phyloP scores from a whole-genome alignment of 37 sponge, comb jelly and placozoan species.

The Axinella damicornis region DNA sequence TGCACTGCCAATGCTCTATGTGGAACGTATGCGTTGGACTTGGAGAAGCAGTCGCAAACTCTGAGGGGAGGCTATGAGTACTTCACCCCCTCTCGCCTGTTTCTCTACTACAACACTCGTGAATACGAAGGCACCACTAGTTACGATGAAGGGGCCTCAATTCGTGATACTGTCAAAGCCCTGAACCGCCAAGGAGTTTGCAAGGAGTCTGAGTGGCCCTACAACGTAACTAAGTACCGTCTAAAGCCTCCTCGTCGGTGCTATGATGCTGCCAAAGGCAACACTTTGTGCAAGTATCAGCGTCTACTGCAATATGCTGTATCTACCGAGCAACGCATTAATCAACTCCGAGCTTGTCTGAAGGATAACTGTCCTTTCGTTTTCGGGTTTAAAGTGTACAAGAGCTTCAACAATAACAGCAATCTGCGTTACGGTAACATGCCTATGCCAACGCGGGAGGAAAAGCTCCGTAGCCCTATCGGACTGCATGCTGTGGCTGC shows the following conservation, averaged over 20 bases:
- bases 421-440: background rate
- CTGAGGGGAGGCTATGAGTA: no score
- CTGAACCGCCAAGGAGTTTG: conserved; percentile 25
- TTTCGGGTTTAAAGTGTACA: no score
- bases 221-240: background rate
- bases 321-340: no score
- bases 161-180: conserved; percentile 21
- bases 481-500: conserved; percentile 12
- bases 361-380: no score
- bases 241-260: background rate
- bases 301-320: no score
- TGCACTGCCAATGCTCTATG: conserved; percentile 38
- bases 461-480: background rate
- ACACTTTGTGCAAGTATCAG: conserved; percentile 18
- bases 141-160: conserved; percentile 4
- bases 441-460: background rate
- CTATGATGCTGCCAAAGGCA: conserved; percentile 10
- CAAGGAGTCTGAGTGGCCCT: conserved; percentile 17
- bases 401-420: background rate
- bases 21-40: conserved; percentile 7
- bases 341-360: no score
- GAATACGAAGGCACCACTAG: background rate
- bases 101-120: conserved; percentile 32
- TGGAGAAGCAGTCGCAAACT: background rate
- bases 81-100: conserved; percentile 31